Conservation (phyloP, 2,113 vertebrate genomes). For the Salvelinus sp. region DNA sequence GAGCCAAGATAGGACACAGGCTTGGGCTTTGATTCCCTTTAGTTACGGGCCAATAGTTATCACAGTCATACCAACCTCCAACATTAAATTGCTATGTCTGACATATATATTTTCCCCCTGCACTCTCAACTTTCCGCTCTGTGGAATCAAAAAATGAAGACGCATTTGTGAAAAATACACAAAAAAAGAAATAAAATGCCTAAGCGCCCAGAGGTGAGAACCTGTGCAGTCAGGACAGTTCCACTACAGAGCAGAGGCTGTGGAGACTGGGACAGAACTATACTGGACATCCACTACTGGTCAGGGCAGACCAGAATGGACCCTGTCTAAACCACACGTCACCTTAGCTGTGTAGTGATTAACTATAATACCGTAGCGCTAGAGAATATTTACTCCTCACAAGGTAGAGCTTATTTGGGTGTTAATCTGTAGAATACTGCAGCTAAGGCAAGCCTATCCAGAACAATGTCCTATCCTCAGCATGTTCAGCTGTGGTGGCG, state of each 20-base stretch:
- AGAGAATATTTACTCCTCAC: no score
- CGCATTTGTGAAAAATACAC: not conserved
- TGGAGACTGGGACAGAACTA: not conserved
- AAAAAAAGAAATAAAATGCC: not conserved
- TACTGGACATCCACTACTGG: no score
- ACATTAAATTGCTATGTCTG: constrained; percentile 99
- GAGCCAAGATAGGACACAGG: constrained; percentile 51
- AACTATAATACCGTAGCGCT: no score
- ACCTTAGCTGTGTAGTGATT: no score
- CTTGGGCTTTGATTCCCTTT: constrained; percentile 50
- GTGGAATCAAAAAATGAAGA: constrained; percentile 64
- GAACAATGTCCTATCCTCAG: no score
- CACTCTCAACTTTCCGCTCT: constrained; percentile 93
- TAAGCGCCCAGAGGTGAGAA: constrained; percentile 6
- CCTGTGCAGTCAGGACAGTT: not conserved
- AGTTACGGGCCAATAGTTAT: constrained; percentile 48
- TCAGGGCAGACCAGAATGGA: not conserved
- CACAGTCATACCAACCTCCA: constrained; percentile 95
- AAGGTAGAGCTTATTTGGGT: no score
- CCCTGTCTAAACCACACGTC: no score
- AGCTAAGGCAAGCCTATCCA: no score
- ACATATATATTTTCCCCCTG: constrained; percentile 99
- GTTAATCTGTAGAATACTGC: no score
- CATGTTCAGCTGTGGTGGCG: not conserved
- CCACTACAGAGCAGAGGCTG: not conserved